Conservation (phyloP, 2,888 invertebrate species). For the Volucella inflata region DNA sequence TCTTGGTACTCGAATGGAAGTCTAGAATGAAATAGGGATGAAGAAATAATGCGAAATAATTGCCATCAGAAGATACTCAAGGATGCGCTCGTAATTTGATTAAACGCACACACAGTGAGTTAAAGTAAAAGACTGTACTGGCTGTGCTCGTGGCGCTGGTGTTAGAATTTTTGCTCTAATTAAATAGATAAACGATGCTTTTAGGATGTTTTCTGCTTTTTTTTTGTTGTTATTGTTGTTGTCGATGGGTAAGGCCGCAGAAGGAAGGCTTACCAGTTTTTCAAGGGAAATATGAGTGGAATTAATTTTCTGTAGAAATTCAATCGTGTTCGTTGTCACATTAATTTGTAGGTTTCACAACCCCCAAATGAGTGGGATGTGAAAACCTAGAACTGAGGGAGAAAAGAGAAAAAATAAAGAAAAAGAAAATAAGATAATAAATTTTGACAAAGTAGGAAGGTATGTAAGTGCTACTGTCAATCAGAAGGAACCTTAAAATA, state of each 20-base stretch:
- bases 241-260: not conserved
- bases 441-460: no score
- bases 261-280: constrained; percentile 38
- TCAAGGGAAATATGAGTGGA: constrained; percentile 63
- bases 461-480: no score
- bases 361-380: not conserved
- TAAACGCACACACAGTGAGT: constrained; percentile 72
- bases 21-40: constrained; percentile 52
- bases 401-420: not conserved
- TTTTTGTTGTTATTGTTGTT: no score
- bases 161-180: constrained; percentile 49
- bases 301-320: constrained; percentile 52
- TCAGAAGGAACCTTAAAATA: no score
- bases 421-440: not conserved
- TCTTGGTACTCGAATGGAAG: constrained; percentile 43
- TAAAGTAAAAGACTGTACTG: constrained; percentile 42
- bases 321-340: constrained; percentile 9
- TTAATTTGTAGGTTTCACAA: not conserved
- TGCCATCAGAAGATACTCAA: constrained; percentile 73
- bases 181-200: constrained; percentile 69
- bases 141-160: not conserved
- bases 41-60: constrained; percentile 72
- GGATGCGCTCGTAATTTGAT: constrained; percentile 75
- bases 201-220: constrained; percentile 12
- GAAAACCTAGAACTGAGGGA: no score